These are phyloP conservation scores for Phalacrocorax pelagicus DNA, from an alignment of 2,113 vertebrate species.

Conservation along the genomic window DNA sequence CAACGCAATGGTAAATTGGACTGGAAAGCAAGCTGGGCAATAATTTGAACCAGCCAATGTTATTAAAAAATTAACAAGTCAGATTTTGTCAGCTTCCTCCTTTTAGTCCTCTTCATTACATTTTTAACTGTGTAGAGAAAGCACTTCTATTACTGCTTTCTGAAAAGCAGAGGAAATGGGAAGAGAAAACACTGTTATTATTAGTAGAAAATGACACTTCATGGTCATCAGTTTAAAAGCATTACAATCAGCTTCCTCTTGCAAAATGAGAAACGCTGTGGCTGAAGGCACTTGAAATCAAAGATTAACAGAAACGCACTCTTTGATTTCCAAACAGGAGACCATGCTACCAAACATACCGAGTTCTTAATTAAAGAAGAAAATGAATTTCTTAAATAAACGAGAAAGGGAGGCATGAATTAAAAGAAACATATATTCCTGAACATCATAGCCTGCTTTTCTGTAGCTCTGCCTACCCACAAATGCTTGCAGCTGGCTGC, in stretches of 20 bases:
- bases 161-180: slow-evolving; percentile 26
- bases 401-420: not conserved
- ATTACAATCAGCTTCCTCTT: slow-evolving; percentile 63
- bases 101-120: not conserved
- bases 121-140: slow-evolving; percentile 47
- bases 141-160: not conserved
- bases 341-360: slow-evolving; percentile 18
- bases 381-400: slow-evolving; percentile 1
- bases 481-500: slow-evolving; percentile 26
- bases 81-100: not conserved
- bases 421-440: not conserved
- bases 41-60: not conserved
- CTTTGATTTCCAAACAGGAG: slow-evolving; percentile 56
- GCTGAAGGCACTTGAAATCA: slow-evolving; percentile 58
- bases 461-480: not conserved
- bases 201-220: slow-evolving; percentile 62
- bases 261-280: slow-evolving; percentile 15
- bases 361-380: slow-evolving; percentile 17
- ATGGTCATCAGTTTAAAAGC: slow-evolving; percentile 64
- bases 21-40: not conserved
- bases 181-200: slow-evolving; percentile 43
- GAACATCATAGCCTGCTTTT: not conserved
- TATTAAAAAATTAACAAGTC: not conserved
- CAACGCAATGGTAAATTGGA: not conserved
- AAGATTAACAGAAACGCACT: slow-evolving; percentile 34